Conservation (phyloP, 2,797 vertebrate species). For the Sebastes kiyomatsui region DNA sequence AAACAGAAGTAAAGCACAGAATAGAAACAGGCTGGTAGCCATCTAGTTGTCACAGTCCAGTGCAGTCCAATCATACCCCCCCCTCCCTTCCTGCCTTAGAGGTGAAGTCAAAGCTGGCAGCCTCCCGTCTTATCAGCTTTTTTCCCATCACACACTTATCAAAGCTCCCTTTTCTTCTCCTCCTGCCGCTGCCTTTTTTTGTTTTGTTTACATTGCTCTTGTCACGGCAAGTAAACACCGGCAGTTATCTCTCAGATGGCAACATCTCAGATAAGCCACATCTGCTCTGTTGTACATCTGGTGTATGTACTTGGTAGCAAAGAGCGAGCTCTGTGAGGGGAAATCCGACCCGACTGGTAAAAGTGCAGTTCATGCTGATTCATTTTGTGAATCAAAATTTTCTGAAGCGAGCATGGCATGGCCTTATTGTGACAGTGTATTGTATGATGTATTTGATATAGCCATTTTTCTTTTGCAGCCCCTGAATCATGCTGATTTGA, state of each 20-base stretch:
- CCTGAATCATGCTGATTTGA: neutral
- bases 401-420: neutral
- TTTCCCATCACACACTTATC: slow-evolving; percentile 66
- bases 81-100: slow-evolving; percentile 24
- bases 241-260: slow-evolving; percentile 56
- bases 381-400: neutral
- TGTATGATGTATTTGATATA: too few relatives aligned
- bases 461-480: neutral
- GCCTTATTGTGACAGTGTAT: neutral
- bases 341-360: neutral
- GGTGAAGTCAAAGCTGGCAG: slow-evolving; percentile 54
- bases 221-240: slow-evolving; percentile 60
- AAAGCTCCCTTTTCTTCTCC: slow-evolving; percentile 52
- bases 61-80: slow-evolving; percentile 55
- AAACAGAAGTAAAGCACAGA: slow-evolving; percentile 23
- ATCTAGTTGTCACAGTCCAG: slow-evolving; percentile 58
- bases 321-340: neutral
- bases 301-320: slow-evolving; percentile 3
- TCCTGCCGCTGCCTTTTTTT: slow-evolving; percentile 31
- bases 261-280: slow-evolving; percentile 60
- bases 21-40: slow-evolving; percentile 36
- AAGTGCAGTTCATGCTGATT: slow-evolving; percentile 2
- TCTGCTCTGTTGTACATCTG: slow-evolving; percentile 46
- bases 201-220: slow-evolving; percentile 63
- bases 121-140: slow-evolving; percentile 54